Percentiles rank a stretch among this genome's conserved stretches.
These are phyloP conservation scores for Brachypteracias leptosomus DNA, from an alignment of 2,113 vertebrate genomes.

Conservation along the genomic window DNA sequence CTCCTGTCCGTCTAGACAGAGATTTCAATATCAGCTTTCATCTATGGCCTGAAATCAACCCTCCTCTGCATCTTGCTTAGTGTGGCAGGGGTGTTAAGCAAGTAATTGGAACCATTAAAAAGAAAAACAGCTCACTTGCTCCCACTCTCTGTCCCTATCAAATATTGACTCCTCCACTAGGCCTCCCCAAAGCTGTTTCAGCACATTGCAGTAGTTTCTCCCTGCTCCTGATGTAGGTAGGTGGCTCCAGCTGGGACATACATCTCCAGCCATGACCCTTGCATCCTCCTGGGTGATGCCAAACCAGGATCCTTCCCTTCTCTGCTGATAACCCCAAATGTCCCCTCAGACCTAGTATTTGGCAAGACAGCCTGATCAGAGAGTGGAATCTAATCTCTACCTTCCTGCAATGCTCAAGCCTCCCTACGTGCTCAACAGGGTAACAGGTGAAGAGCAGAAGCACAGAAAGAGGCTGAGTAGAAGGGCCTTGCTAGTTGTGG, in stretches of 20 bases:
- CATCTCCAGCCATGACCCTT: background rate
- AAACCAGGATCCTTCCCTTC: background rate
- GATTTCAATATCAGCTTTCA: conserved; percentile 41
- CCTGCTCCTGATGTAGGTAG: background rate
- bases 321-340: background rate
- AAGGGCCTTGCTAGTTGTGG: background rate
- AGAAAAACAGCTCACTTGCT: background rate
- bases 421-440: background rate
- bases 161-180: background rate
- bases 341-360: background rate
- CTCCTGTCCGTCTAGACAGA: conserved; percentile 21
- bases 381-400: background rate
- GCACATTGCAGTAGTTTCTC: background rate
- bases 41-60: background rate
- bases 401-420: background rate
- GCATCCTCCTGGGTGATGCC: background rate
- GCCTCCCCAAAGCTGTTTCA: background rate
- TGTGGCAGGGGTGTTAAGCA: conserved; percentile 17
- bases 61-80: background rate
- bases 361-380: background rate
- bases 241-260: background rate
- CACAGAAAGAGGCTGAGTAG: background rate
- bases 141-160: background rate
- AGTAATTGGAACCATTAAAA: conserved; percentile 34
- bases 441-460: background rate